Percentiles rank a stretch among this genome's conserved stretches.
Conservation (phyloP, 2,888 invertebrate genomes). For the Urechis unicinctus region DNA sequence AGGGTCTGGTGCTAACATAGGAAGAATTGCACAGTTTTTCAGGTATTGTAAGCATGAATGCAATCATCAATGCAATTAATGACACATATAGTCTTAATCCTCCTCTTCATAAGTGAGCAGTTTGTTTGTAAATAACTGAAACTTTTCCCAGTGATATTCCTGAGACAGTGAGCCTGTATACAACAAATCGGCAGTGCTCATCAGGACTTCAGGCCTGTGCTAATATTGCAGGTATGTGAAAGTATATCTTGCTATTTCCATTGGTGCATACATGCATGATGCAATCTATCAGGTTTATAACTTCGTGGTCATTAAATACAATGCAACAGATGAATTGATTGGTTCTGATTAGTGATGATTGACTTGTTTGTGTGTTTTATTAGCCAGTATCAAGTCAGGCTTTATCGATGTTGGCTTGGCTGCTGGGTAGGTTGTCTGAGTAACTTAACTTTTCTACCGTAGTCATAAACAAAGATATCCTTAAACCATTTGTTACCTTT, state of each 20-base stretch:
- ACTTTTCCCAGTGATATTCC: slow-evolving; percentile 36
- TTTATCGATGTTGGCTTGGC: slow-evolving; percentile 37
- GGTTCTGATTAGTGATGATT: no score
- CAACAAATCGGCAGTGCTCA: slow-evolving; percentile 40
- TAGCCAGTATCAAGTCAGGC: slow-evolving; percentile 36
- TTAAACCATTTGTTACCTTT: no score
- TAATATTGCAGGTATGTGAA: slow-evolving; percentile 34
- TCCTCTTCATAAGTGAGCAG: no score
- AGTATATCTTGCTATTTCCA: neutral
- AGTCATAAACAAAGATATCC: no score
- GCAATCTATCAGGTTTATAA: no score
- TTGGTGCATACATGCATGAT: neutral
- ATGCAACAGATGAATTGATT: no score
- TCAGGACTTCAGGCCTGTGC: slow-evolving; percentile 45
- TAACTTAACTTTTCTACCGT: no score
- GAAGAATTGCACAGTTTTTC: slow-evolving; percentile 39
- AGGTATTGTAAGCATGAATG: no score
- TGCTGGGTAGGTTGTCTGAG: slow-evolving; percentile 31
- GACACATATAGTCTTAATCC: no score
- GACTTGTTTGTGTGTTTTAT: no score
- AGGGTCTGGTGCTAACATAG: slow-evolving; percentile 24
- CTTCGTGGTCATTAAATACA: no score
- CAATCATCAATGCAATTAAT: no score
- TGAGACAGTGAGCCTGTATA: slow-evolving; percentile 32
- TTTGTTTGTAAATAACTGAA: neutral